Conservation (phyloP, 35 echinoderm and acorn worm genomes). For the Ptychodera flava region DNA sequence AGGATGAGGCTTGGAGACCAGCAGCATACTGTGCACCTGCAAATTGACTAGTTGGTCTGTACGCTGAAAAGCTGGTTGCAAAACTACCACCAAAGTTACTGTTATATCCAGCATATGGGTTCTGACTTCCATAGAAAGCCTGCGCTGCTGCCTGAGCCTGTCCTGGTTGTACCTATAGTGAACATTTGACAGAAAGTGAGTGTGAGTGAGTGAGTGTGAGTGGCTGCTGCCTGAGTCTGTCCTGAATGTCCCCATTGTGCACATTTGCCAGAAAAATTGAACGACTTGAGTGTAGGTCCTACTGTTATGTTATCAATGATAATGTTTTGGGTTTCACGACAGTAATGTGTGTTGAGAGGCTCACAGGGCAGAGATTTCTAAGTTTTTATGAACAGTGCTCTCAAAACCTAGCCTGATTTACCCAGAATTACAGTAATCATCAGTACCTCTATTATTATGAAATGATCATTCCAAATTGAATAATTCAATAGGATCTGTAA, state of each 20-base stretch:
- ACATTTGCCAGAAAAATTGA: neutral
- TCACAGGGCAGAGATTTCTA: no score
- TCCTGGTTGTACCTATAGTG: neutral
- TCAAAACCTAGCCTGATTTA: no score
- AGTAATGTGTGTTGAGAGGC: no score
- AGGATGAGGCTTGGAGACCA: neutral
- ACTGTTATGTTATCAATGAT: neutral
- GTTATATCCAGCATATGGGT: slow-evolving; percentile 60
- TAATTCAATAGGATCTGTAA: no score
- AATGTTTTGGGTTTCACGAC: no score
- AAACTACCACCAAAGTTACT: slow-evolving; percentile 83
- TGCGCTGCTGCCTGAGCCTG: neutral
- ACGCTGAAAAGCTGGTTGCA: slow-evolving; percentile 76
- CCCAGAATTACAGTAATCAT: no score
- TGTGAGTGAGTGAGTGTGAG: neutral
- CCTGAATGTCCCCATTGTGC: neutral
- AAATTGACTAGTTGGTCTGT: slow-evolving; percentile 67
- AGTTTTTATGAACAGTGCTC: no score
- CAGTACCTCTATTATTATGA: no score
- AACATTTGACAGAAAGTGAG: neutral
- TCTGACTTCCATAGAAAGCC: slow-evolving; percentile 20
- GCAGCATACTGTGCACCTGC: neutral
- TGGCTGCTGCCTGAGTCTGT: neutral
- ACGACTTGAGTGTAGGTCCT: slow-evolving; percentile 2
- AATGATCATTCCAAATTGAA: no score